Percentiles rank a stretch among this genome's conserved stretches.
phyloP scores from a whole-genome alignment of 2,113 vertebrate species.

The Sporophila hypoxantha region DNA sequence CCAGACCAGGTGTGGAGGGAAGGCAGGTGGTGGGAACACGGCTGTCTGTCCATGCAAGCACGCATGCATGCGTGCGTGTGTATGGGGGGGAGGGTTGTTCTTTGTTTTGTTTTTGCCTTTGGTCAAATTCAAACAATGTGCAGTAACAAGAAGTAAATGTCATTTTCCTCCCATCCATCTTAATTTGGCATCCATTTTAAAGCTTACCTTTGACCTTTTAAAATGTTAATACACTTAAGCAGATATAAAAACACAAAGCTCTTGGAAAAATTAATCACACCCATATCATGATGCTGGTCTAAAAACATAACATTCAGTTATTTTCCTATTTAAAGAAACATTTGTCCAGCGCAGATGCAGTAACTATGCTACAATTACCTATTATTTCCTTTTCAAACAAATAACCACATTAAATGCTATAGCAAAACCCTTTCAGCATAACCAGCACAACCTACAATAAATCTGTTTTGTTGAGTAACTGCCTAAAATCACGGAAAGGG shows the following conservation, averaged over 20 bases:
- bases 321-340: constrained; percentile 8
- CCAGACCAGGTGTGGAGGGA: background rate
- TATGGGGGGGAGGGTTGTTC: background rate
- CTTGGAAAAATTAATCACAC: constrained; percentile 44
- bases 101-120: constrained; percentile 64
- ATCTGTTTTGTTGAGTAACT: background rate
- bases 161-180: constrained; percentile 60
- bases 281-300: background rate
- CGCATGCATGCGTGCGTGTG: background rate
- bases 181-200: constrained; percentile 60
- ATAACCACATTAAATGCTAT: background rate
- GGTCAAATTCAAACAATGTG: constrained; percentile 60
- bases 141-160: constrained; percentile 62
- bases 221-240: constrained; percentile 59
- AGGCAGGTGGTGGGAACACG: background rate
- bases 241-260: constrained; percentile 51
- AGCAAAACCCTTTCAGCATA: background rate
- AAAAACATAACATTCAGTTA: constrained; percentile 18
- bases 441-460: background rate
- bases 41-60: background rate
- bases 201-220: constrained; percentile 60
- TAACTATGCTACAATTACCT: background rate
- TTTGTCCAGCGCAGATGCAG: background rate
- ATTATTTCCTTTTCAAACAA: constrained; percentile 1
- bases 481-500: background rate